phyloP scores from a whole-genome alignment of 2,888 invertebrate species.

The Pocota personata region DNA sequence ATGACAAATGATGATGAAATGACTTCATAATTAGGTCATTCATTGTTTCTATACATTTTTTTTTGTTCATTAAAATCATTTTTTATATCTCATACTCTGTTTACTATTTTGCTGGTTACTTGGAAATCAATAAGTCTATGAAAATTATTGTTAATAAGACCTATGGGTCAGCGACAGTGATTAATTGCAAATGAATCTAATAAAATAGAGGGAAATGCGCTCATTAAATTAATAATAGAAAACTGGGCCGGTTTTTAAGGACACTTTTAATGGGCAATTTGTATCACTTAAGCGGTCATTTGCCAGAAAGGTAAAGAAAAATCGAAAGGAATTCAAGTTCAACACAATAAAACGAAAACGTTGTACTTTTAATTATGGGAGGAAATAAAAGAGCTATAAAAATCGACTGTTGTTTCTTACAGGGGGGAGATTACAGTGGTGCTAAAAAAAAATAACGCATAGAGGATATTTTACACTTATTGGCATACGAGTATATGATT shows the following conservation, averaged over 20 bases:
- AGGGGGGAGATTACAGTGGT: background rate
- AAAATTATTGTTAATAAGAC: conserved; percentile 36
- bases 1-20: conserved; percentile 48
- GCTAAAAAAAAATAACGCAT: background rate
- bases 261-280: background rate
- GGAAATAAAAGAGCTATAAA: conserved; percentile 6
- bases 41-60: conserved; percentile 2
- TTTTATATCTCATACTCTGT: background rate
- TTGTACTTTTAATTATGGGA: background rate
- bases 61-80: background rate
- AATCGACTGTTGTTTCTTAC: background rate
- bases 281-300: background rate
- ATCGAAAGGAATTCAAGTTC: background rate
- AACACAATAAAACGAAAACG: background rate
- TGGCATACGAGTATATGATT: too few relatives aligned
- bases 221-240: background rate
- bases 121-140: conserved; percentile 2
- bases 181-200: conserved; percentile 39
- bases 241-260: background rate
- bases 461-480: too few relatives aligned
- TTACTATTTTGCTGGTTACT: conserved; percentile 1
- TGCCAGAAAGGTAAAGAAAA: too few relatives aligned
- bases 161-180: conserved; percentile 50
- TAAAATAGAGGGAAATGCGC: conserved; percentile 8
- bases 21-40: conserved; percentile 58